Evolutionary conservation across 2,797 vertebrate species (phyloP), one percentile per base, ranked within the genome.

Genomic region (Denticeps clupeoides): DNA sequence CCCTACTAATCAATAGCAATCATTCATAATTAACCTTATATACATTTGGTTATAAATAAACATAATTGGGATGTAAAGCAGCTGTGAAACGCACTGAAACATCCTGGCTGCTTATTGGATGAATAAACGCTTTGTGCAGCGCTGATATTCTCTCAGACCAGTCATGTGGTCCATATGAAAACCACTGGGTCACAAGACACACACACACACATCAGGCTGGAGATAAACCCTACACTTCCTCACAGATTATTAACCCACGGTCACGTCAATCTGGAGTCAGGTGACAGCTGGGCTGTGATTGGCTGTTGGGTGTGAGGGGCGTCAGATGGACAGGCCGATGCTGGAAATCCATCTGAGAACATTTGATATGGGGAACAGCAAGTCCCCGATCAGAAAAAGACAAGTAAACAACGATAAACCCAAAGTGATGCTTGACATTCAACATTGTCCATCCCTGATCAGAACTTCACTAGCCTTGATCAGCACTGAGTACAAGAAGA

Each of bases 141-240:
- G 32, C 42, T 47, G 28, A 55, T 21, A 35, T 35, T 38, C 44
- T 37, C 45, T n/a, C n/a, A n/a, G n/a, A 60, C 31, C 21, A 21
- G 60, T 66, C 64, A 66, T 58, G 60, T 60, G 64, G 24, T 33
- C 48, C 51, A 27, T 4, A 49, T 37, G 29, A 44, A 11, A 21
- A 35, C 35, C 35, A 38, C 38, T 38, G 38, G 51, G 57, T 66
- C 64, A 66, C 55, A 52, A 63, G 64, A 48, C 47, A 38, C 9
- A 15, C 27, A 11, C 44, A 16, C 13, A 28, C 37, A 9, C 8
- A n/a, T n/a, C n/a, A n/a, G n/a, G n/a, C n/a, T n/a, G n/a, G n/a
- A n/a, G n/a, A n/a, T n/a, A n/a, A n/a, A n/a, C n/a, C n/a, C n/a
- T n/a, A n/a, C n/a, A n/a, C n/a, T n/a, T n/a, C n/a, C n/a, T n/a